Base-by-base conservation (phyloP, 2,888 invertebrate species). In the Cataglyphis altisquamis region DNA sequence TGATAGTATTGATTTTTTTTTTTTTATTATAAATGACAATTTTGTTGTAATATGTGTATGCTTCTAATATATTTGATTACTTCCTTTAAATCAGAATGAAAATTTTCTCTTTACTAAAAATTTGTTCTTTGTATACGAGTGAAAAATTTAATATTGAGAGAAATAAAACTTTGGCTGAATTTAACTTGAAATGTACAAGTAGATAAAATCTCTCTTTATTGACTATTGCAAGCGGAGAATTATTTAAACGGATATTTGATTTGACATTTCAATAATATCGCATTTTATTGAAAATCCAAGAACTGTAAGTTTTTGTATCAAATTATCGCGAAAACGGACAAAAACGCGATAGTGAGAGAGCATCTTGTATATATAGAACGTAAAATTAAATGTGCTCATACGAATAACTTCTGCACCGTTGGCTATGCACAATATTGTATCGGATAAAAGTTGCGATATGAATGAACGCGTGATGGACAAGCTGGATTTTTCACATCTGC, bases 401-500 rank as follows among this genome's bases (percentile, higher is more conserved):
- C 55, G 57, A 67, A 75, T 75, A 75, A 75, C 52, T 78, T 78
- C 18, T 60, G 78, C 78, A 57, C n/a, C 77, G 39, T 68, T 68
- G 41, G 29, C 18, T 12, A 15, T 29, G 70, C 45, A 39, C 41
- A 57, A 70, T 78, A 70, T 41, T 32, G 18, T 70, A 78, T 70
- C 57, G 70, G 70, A 70, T 57, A 70, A 78, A 78, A 78, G 41
- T 70, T 70, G 18, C 57, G 41, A 60, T 68, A 60, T 78, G 57
- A 78, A 57, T 60, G 57, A 70, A 41, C 70, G 41, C 57, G 57
- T 78, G 78, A 78, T 60, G 29, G 70, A 78, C 78, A 70, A n/a
- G 55, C 55, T 21, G 41, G 29, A 78, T 60, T 68, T 60, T 78
- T 78, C 70, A 32, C 41, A 41, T 68, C 32, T 57, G 68, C 18